phyloP scores from a whole-genome alignment of 2,113 vertebrate genomes.

The Colinus virginianus region DNA sequence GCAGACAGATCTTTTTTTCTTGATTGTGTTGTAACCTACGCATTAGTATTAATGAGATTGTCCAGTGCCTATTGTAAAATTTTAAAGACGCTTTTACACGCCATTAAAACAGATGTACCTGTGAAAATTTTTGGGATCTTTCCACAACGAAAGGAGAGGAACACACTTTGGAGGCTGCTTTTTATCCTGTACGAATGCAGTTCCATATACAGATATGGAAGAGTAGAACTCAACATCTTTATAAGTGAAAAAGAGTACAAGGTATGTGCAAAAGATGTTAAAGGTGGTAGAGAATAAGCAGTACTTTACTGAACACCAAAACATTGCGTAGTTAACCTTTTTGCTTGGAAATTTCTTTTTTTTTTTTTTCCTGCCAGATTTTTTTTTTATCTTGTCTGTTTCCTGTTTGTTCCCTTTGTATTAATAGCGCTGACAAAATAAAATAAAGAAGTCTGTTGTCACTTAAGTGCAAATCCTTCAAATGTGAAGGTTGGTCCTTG shows the following conservation, averaged over 20 bases:
- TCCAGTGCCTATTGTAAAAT: not conserved
- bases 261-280: constrained; percentile 76
- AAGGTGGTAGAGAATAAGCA: not conserved
- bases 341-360: not conserved
- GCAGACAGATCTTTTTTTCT: not conserved
- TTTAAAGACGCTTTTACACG: constrained; percentile 3
- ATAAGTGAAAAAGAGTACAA: constrained; percentile 87
- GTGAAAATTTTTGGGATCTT: constrained; percentile 90
- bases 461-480: not conserved
- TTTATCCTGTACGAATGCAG: constrained; percentile 85
- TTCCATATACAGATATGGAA: constrained; percentile 90
- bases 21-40: not conserved
- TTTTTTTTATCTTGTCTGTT: not conserved
- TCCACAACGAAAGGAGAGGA: constrained; percentile 79
- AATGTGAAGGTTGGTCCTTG: not conserved
- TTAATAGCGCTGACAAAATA: not conserved
- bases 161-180: constrained; percentile 84
- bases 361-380: not conserved
- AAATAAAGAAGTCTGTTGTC: not conserved
- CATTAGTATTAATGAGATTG: not conserved
- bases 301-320: not conserved
- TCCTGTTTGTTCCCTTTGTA: not conserved
- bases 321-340: not conserved
- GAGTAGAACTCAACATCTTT: constrained; percentile 90
- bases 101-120: constrained; percentile 82